Percentiles rank a stretch among this genome's conserved stretches.
These are phyloP conservation scores for Elymnias hypermnestra DNA, from an alignment of 1,140 invertebrate genomes.

Conservation along the genomic window DNA sequence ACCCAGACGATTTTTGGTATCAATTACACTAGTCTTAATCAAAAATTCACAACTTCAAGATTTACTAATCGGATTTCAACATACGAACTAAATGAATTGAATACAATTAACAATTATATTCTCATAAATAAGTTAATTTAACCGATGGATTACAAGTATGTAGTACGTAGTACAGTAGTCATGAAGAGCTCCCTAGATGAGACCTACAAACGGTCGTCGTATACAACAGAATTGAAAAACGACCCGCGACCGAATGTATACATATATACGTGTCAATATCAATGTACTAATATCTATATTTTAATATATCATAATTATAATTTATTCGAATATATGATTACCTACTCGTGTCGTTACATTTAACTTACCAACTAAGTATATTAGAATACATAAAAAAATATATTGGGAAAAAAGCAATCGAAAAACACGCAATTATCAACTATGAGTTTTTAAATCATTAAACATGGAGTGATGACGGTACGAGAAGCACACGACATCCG, in stretches of 20 bases:
- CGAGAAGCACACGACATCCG: constrained; percentile 32
- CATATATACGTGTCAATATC: no score
- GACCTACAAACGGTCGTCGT: constrained; percentile 4
- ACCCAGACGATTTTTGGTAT: constrained; percentile 47
- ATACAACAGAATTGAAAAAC: constrained; percentile 14
- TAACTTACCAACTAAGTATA: constrained; percentile 40
- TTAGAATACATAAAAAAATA: constrained; percentile 22
- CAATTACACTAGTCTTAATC: constrained; percentile 34
- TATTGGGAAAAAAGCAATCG: constrained; percentile 29
- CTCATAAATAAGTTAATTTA: constrained; percentile 21
- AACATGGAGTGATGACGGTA: constrained; percentile 8
- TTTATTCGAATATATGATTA: constrained; percentile 34
- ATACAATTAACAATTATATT: constrained; percentile 6
- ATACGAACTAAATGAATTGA: constrained; percentile 7
- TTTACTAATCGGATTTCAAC: constrained; percentile 8
- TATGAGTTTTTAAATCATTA: constrained; percentile 20
- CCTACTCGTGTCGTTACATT: constrained; percentile 48
- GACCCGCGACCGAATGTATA: no score
- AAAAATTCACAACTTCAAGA: constrained; percentile 21
- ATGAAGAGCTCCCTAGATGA: constrained; percentile 34
- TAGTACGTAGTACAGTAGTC: no score
- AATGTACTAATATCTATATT: constrained; percentile 18
- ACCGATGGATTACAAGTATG: constrained; percentile 11
- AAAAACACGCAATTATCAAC: constrained; percentile 24
- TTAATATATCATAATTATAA: constrained; percentile 25